Evolutionary conservation across 2,888 invertebrate genomes (phyloP).

Genomic region (Parnassius smintheus): DNA sequence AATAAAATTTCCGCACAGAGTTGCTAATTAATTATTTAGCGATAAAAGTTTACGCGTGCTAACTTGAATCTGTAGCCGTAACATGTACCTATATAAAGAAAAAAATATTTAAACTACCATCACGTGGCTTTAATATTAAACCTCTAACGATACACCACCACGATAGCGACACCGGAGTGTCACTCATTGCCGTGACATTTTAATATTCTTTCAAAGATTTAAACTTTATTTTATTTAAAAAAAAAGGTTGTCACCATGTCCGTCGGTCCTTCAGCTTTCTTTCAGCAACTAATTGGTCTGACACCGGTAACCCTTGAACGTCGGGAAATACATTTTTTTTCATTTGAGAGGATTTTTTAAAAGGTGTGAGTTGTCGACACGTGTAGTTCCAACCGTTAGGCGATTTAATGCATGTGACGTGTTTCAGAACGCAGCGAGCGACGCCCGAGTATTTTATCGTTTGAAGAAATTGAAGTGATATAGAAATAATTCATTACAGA

Average conservation of each 20-base stretch:
- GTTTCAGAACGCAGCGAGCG: slow-evolving; percentile 39
- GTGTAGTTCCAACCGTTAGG: slow-evolving; percentile 42
- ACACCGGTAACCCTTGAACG: slow-evolving; percentile 61
- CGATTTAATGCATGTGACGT: slow-evolving; percentile 58
- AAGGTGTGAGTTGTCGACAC: slow-evolving; percentile 49
- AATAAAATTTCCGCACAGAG: no score
- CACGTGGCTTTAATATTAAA: slow-evolving; percentile 20
- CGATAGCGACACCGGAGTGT: slow-evolving; percentile 27
- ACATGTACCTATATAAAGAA: slow-evolving; percentile 4
- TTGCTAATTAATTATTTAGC: no score
- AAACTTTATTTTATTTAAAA: slow-evolving; percentile 39
- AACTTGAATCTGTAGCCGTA: background rate
- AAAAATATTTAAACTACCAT: slow-evolving; percentile 14
- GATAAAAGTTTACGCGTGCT: slow-evolving; percentile 1
- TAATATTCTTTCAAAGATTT: slow-evolving; percentile 35
- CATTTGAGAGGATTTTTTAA: slow-evolving; percentile 54
- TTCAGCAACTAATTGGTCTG: slow-evolving; percentile 77
- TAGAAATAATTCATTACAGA: slow-evolving; percentile 17
- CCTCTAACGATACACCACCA: slow-evolving; percentile 24
- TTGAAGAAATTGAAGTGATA: slow-evolving; percentile 23
- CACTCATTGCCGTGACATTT: slow-evolving; percentile 36
- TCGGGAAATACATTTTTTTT: slow-evolving; percentile 49
- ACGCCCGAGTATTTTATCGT: slow-evolving; percentile 8
- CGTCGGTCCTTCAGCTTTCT: slow-evolving; percentile 62
- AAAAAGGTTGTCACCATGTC: slow-evolving; percentile 57